Evolutionary conservation across 2,888 invertebrate species (phyloP).

Genomic region (Ypsolopha scabrella): DNA sequence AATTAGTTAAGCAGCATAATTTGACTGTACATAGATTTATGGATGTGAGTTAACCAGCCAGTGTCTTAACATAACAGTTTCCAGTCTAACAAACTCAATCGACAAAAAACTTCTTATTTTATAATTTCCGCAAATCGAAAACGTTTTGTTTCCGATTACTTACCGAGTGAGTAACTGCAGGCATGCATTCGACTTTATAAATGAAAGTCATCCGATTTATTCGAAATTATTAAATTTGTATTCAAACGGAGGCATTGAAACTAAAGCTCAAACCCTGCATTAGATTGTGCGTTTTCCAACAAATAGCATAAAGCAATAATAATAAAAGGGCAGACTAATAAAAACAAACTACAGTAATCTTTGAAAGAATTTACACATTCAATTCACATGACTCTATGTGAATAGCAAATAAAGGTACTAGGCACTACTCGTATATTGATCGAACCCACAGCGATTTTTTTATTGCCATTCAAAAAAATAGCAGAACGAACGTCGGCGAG

Average conservation of each 20-base stretch:
- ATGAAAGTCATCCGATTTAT: too few relatives aligned
- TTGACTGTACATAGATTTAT: too few relatives aligned
- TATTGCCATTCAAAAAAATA: conserved; percentile 22
- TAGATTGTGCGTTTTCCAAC: not conserved
- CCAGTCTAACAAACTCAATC: too few relatives aligned
- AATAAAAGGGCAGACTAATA: not conserved
- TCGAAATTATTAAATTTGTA: not conserved
- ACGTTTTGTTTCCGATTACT: too few relatives aligned
- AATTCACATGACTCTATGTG: not conserved
- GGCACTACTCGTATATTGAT: conserved; percentile 3
- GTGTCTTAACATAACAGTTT: too few relatives aligned
- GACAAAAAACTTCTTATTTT: too few relatives aligned
- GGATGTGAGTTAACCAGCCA: too few relatives aligned
- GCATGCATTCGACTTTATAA: too few relatives aligned
- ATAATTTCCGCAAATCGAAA: too few relatives aligned
- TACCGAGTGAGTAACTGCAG: too few relatives aligned
- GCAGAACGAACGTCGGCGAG: conserved; percentile 25
- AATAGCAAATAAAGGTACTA: not conserved
- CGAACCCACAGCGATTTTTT: not conserved
- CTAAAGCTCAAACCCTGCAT: not conserved
- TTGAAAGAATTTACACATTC: not conserved
- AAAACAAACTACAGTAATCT: not conserved
- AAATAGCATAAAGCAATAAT: not conserved
- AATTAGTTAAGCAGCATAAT: too few relatives aligned
- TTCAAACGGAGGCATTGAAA: not conserved